A percentile compares a stretch with the other conserved stretches of the same genome.
These are phyloP conservation scores for Dicyrtoma fusca DNA, from an alignment of 2,888 invertebrate genomes.

Conservation along the genomic window DNA sequence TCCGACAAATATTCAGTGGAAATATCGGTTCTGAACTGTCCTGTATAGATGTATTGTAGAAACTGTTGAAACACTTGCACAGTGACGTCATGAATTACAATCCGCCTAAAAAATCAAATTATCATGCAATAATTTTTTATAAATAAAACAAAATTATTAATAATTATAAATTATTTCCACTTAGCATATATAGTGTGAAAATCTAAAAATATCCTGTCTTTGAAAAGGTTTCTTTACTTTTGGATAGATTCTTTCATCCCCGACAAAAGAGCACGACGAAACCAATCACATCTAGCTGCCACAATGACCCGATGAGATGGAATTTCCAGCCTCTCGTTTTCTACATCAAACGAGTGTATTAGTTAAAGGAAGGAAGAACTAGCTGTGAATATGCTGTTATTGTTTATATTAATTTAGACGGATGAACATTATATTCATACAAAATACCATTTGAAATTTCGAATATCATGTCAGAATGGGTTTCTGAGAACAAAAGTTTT, in stretches of 20 bases:
- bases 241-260: slow-evolving; percentile 74
- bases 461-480: slow-evolving; percentile 70
- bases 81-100: slow-evolving; percentile 69
- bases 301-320: slow-evolving; percentile 69
- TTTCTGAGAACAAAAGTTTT: slow-evolving; percentile 64
- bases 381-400: too few relatives aligned
- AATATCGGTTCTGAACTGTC: slow-evolving; percentile 62
- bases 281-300: slow-evolving; percentile 72
- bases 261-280: slow-evolving; percentile 69
- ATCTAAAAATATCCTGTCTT: neutral
- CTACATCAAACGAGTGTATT: too few relatives aligned
- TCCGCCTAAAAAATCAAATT: slow-evolving; percentile 64
- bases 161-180: neutral
- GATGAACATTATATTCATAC: neutral
- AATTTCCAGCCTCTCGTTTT: slow-evolving; percentile 46
- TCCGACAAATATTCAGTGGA: slow-evolving; percentile 62
- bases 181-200: too few relatives aligned
- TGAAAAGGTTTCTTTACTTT: slow-evolving; percentile 61
- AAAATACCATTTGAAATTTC: slow-evolving; percentile 61
- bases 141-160: slow-evolving; percentile 5
- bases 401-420: too few relatives aligned
- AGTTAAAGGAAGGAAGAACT: too few relatives aligned
- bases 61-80: slow-evolving; percentile 68
- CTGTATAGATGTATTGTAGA: slow-evolving; percentile 69
- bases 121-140: too few relatives aligned